phyloP scores from a whole-genome alignment of 2,113 vertebrate genomes.

The Isurus oxyrinchus region DNA sequence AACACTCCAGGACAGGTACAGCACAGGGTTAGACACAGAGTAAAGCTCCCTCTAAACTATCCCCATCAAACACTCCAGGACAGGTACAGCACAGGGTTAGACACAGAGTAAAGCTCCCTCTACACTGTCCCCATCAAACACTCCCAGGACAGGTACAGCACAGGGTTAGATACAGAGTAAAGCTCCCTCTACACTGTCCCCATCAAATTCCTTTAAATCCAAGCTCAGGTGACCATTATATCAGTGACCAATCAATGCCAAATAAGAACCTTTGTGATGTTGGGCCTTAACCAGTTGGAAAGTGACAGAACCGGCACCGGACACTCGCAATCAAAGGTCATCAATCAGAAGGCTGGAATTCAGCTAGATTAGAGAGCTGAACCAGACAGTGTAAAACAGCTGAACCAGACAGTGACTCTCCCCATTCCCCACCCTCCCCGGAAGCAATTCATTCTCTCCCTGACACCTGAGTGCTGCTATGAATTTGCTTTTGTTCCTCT shows the following conservation, averaged over 20 bases:
- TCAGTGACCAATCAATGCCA: no score
- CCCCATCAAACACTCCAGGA: no score
- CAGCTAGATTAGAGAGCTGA: neutral
- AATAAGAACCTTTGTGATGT: neutral
- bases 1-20: no score
- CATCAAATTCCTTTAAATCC: neutral
- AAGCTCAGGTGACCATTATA: neutral
- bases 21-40: no score
- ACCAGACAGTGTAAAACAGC: no score
- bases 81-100: no score
- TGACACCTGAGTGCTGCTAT: no score
- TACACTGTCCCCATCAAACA: no score
- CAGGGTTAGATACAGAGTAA: neutral
- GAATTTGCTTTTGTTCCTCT: neutral
- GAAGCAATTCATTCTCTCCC: neutral
- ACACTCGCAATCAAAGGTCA: neutral
- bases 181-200: neutral
- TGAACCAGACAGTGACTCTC: no score
- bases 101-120: no score
- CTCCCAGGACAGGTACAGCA: no score
- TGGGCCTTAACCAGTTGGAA: neutral
- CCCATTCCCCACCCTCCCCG: neutral
- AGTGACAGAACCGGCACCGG: neutral
- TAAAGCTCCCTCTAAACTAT: no score
- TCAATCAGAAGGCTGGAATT: neutral